A percentile compares a stretch with the other conserved stretches of the same genome.
These are phyloP conservation scores for Asteroscopus sphinx DNA, from an alignment of 2,888 invertebrate species.

Conservation along the genomic window DNA sequence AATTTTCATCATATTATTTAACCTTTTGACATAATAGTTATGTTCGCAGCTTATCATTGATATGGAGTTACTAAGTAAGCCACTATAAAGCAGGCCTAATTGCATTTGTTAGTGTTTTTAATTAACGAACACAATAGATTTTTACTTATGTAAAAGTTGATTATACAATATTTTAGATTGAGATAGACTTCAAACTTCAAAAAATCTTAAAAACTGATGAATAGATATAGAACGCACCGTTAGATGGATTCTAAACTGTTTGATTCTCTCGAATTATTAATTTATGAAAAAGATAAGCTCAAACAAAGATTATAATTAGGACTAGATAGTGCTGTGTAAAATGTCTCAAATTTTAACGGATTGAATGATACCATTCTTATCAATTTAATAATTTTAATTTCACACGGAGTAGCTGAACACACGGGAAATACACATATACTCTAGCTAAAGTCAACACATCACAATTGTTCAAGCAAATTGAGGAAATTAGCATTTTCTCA, in stretches of 20 bases:
- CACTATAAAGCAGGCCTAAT: slow-evolving; percentile 13
- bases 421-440: slow-evolving; percentile 2
- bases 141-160: slow-evolving; percentile 2
- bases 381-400: too few species aligned
- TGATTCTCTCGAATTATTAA: too few species aligned
- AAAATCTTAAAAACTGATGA: not conserved
- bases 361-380: too few species aligned
- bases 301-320: too few species aligned
- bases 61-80: slow-evolving; percentile 27
- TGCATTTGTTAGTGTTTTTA: slow-evolving; percentile 17
- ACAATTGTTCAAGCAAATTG: slow-evolving; percentile 59
- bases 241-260: too few species aligned
- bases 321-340: too few species aligned
- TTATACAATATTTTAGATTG: not conserved
- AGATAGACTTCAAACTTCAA: not conserved
- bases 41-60: slow-evolving; percentile 18
- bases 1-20: slow-evolving; percentile 6
- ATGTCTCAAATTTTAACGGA: too few species aligned
- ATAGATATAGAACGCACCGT: too few species aligned
- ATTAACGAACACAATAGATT: slow-evolving; percentile 25
- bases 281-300: too few species aligned
- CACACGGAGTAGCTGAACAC: not conserved
- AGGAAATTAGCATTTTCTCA: slow-evolving; percentile 50
- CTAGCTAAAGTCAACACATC: slow-evolving; percentile 15
- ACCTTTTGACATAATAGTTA: slow-evolving; percentile 19